phyloP scores from a whole-genome alignment of 1,140 invertebrate genomes.

The Bombus difficillimus region DNA sequence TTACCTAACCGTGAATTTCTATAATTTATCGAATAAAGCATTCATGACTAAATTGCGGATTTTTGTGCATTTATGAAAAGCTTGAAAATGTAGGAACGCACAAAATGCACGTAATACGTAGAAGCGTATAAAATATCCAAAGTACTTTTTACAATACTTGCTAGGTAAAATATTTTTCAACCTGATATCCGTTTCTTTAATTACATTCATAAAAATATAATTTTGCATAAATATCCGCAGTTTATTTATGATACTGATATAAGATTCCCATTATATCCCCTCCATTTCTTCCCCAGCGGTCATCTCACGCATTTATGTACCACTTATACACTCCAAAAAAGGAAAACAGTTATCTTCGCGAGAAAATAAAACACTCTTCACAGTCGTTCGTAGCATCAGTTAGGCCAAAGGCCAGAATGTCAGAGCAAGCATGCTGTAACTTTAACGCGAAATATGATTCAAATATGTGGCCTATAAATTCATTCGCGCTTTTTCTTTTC shows the following conservation, averaged over 20 bases:
- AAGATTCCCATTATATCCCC: too few species aligned
- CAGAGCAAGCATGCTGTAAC: slow-evolving; percentile 29
- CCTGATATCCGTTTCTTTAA: background rate
- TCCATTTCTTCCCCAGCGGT: background rate
- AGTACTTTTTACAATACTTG: background rate
- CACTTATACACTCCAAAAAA: too few species aligned
- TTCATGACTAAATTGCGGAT: too few species aligned
- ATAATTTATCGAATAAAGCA: too few species aligned
- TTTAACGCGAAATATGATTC: slow-evolving; percentile 33
- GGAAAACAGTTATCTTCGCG: background rate
- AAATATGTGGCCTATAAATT: slow-evolving; percentile 37
- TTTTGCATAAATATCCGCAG: background rate
- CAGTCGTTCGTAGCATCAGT: slow-evolving; percentile 1
- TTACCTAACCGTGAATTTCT: too few species aligned
- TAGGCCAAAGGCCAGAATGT: slow-evolving; percentile 25
- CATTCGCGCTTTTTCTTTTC: background rate
- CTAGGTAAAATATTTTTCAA: too few species aligned
- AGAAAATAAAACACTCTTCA: background rate
- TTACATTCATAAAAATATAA: background rate
- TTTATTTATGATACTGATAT: background rate
- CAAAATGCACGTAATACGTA: too few species aligned
- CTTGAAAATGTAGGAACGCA: too few species aligned
- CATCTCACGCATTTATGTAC: background rate
- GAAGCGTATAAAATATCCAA: too few species aligned
- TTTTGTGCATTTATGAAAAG: too few species aligned